Conservation (phyloP, 2,113 vertebrate species). For the Marmota monax region DNA sequence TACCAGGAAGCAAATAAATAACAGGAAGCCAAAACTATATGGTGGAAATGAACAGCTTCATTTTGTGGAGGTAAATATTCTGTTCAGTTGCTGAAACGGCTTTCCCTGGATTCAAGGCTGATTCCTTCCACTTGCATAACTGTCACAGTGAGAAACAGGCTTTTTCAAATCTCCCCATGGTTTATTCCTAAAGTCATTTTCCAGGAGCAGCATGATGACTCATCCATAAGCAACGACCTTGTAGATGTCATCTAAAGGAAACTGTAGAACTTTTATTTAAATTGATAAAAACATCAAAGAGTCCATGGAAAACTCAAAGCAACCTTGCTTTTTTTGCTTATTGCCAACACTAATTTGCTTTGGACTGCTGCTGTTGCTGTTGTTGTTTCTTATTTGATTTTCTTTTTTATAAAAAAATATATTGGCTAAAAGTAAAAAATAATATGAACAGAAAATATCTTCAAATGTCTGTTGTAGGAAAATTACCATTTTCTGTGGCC, state of each 20-base stretch:
- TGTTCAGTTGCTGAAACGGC: background rate
- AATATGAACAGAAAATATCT: conserved; percentile 11
- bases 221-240: conserved; percentile 48
- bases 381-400: background rate
- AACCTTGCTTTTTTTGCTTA: conserved; percentile 40
- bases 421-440: conserved; percentile 28
- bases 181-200: conserved; percentile 65
- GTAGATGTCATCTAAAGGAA: conserved; percentile 39
- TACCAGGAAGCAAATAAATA: background rate
- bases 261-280: conserved; percentile 47
- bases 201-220: conserved; percentile 34
- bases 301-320: conserved; percentile 64
- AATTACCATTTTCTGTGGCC: background rate
- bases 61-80: background rate
- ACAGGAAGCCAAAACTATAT: background rate
- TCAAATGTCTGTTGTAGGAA: background rate
- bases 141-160: conserved; percentile 41
- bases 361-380: background rate
- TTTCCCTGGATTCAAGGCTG: background rate
- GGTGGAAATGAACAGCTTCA: background rate
- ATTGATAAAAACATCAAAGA: conserved; percentile 45
- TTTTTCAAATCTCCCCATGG: background rate
- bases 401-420: background rate
- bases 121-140: conserved; percentile 46
- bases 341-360: conserved; percentile 37